Base-by-base conservation (phyloP, 2,888 invertebrate genomes). In the Ecdyonurus torrentis region DNA sequence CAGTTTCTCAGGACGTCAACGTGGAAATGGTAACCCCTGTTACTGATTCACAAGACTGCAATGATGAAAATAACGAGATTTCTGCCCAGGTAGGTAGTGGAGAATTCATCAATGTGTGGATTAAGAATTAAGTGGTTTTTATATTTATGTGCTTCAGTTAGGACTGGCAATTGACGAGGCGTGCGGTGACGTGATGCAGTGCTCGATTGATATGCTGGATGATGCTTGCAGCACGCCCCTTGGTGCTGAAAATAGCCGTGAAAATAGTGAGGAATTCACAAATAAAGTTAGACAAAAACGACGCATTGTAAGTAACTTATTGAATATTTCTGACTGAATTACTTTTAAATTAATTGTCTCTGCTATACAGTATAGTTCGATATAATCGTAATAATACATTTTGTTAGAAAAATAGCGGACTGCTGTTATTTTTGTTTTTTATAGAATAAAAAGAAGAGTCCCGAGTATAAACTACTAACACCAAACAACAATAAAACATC, bases 41-140 rank as follows among this genome's bases (percentile, higher is more conserved):
- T 5, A 15, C 7, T 10, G 73, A 75, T 23, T 67, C 67, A 2
- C 71, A 73, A 1, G 70, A 72, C 23, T 82, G 81, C 66, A 74
- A 76, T 50, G 75, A 79, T 68, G 70, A 71, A 23, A 37, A 15
- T 15, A 37, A 37, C 15, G 37, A 37, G 7, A 37, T 37, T 10
- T 37, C 37, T 37, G 37, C 37, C 59, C 70, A 75, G 69, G 76
- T 78, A 69, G 69, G 60, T 62, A n/a, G n/a, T n/a, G n/a, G n/a
- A n/a, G n/a, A n/a, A n/a, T n/a, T n/a, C n/a, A n/a, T n/a, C n/a
- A n/a, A n/a, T n/a, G n/a, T n/a, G n/a, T n/a, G n/a, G n/a, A n/a
- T n/a, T n/a, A n/a, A n/a, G n/a, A n/a, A n/a, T n/a, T n/a, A n/a
- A n/a, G n/a, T n/a, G n/a, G n/a, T n/a, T n/a, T n/a, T n/a, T n/a